Conservation (phyloP, 2,888 invertebrate genomes). For the Athrips mouffetella region DNA sequence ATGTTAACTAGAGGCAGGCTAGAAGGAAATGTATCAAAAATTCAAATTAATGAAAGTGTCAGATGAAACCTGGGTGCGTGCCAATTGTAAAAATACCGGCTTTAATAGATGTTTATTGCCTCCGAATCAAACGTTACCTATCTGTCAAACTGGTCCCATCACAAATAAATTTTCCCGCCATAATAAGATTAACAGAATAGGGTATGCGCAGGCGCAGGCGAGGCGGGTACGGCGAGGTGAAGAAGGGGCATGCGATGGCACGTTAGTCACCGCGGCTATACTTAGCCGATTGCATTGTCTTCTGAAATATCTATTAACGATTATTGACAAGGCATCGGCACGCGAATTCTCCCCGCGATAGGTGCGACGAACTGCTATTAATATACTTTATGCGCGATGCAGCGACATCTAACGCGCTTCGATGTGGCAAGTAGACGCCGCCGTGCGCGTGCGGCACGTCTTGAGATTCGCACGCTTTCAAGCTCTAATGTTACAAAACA, state of each 20-base stretch:
- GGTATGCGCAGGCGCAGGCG: constrained; percentile 45
- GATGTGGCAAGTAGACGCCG: constrained; percentile 27
- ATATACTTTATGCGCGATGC: constrained; percentile 69
- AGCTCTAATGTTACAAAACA: not conserved
- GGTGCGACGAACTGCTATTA: constrained; percentile 76
- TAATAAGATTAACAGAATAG: constrained; percentile 73
- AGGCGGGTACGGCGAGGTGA: constrained; percentile 27
- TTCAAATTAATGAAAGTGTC: constrained; percentile 8
- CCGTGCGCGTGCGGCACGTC: not conserved
- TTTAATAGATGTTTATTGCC: constrained; percentile 25
- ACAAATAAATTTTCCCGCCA: constrained; percentile 70
- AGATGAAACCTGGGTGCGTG: constrained; percentile 16
- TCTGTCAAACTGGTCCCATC: constrained; percentile 63
- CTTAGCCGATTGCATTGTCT: constrained; percentile 76
- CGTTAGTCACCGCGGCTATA: constrained; percentile 73
- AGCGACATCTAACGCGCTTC: constrained; percentile 28
- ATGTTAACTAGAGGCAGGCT: not conserved
- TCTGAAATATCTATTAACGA: constrained; percentile 78
- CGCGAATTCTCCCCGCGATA: constrained; percentile 70
- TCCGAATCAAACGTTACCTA: constrained; percentile 54
- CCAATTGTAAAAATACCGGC: constrained; percentile 19
- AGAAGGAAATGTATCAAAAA: constrained; percentile 5
- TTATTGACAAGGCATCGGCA: constrained; percentile 78
- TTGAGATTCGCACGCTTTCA: not conserved
- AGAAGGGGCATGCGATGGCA: constrained; percentile 40